These are phyloP conservation scores for Agriopis marginaria DNA, from an alignment of 2,888 invertebrate species.

Conservation along the genomic window DNA sequence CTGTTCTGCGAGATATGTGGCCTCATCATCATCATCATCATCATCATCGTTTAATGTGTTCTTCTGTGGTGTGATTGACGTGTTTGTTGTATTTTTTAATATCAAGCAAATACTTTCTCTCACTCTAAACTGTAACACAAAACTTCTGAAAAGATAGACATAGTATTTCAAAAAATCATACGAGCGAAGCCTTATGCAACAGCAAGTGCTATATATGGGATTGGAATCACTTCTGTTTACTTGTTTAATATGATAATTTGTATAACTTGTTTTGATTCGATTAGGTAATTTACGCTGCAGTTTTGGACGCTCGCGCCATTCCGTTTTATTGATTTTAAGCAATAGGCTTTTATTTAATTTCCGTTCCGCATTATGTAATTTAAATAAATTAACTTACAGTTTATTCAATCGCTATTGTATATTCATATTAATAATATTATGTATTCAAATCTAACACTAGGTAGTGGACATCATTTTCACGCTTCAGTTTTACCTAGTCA, in stretches of 20 bases:
- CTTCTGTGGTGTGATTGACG: too few species aligned
- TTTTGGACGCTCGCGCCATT: slow-evolving; percentile 4
- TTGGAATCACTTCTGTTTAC: slow-evolving; percentile 20
- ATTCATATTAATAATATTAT: background rate
- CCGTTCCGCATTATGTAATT: background rate
- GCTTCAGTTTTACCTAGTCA: background rate
- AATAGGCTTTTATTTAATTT: slow-evolving; percentile 8
- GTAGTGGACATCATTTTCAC: background rate
- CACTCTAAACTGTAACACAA: background rate
- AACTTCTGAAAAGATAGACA: background rate
- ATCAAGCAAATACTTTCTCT: background rate
- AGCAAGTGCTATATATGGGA: background rate
- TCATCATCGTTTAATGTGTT: too few species aligned
- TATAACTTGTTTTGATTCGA: slow-evolving; percentile 24
- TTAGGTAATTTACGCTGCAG: slow-evolving; percentile 18
- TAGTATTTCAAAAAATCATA: background rate
- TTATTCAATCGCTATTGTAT: background rate
- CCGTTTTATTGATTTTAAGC: slow-evolving; percentile 14
- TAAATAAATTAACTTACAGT: slow-evolving; percentile 5
- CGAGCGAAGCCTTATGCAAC: background rate
- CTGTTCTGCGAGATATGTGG: too few species aligned
- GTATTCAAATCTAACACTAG: background rate
- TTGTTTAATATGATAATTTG: slow-evolving; percentile 24
- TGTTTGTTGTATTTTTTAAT: background rate
- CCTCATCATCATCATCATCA: too few species aligned